Evolutionary conservation across 1,140 invertebrate species (phyloP).

Genomic region (Tetraneura akinire): DNA sequence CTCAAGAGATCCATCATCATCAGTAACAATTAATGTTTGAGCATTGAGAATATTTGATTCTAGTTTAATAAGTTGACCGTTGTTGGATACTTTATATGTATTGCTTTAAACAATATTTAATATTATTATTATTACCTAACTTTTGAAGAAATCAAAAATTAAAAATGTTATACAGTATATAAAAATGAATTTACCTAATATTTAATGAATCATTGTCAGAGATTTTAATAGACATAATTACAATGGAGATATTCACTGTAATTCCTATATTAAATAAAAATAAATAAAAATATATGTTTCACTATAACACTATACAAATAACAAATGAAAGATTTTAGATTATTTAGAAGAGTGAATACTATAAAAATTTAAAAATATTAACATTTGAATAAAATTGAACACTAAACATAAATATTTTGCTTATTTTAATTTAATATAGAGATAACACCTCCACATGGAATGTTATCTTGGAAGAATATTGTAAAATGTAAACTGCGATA

Average conservation of each 20-base stretch:
- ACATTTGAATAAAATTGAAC: not conserved
- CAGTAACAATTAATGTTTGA: conserved; percentile 39
- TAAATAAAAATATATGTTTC: not conserved
- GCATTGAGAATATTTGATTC: conserved; percentile 31
- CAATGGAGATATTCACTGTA: not conserved
- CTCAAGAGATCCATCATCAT: conserved; percentile 38
- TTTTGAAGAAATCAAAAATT: not conserved
- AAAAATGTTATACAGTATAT: not conserved
- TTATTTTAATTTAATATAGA: not conserved
- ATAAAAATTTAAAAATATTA: not conserved
- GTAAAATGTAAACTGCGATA: not conserved
- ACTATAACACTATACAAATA: not conserved
- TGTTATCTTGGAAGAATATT: conserved; percentile 22
- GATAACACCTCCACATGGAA: conserved; percentile 26
- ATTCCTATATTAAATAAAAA: not conserved
- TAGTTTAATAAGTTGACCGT: conserved; percentile 38
- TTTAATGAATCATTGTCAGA: conserved; percentile 36
- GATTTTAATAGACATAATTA: conserved; percentile 39
- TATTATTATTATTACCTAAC: not conserved
- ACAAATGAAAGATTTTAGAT: not conserved
- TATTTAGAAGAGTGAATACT: not conserved
- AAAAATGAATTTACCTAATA: conserved; percentile 1
- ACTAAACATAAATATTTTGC: conserved; percentile 20
- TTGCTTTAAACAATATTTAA: conserved; percentile 3
- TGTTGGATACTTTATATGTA: conserved; percentile 30